phyloP scores from a whole-genome alignment of 2,113 vertebrate species.

The Motacilla alba region DNA sequence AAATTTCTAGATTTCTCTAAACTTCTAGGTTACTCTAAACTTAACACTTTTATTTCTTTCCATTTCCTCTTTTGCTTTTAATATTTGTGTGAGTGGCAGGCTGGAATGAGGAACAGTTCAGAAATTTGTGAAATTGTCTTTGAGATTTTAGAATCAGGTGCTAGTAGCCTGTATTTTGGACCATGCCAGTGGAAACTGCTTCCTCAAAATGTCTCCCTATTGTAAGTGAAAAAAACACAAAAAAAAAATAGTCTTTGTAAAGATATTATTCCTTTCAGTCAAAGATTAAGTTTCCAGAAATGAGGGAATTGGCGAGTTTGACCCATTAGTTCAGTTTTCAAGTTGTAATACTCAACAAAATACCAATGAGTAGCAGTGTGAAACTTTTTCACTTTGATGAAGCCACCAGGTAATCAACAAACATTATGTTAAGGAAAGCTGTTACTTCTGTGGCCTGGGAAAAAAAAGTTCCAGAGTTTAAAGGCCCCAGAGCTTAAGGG shows the following conservation, averaged over 20 bases:
- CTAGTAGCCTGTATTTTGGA: not conserved
- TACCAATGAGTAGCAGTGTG: not conserved
- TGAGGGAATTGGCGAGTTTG: not conserved
- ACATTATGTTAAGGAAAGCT: not conserved
- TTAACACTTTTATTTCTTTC: not conserved
- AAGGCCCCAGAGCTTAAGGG: not conserved
- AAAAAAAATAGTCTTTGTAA: not conserved
- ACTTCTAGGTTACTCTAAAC: not conserved
- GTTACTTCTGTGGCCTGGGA: not conserved
- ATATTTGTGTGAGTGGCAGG: not conserved
- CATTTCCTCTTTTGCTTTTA: not conserved
- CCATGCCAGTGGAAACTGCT: not conserved
- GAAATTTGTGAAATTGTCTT: not conserved
- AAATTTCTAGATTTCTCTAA: not conserved
- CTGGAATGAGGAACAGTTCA: not conserved
- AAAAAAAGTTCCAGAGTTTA: not conserved
- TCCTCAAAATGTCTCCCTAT: not conserved
- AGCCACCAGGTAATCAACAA: not conserved
- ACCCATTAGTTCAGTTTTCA: not conserved
- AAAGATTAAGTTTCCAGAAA: not conserved
- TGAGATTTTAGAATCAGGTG: not conserved
- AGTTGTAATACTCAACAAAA: not conserved
- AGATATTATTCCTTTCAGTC: not conserved
- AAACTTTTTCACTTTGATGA: not conserved
- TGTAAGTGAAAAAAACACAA: not conserved